phyloP scores from a whole-genome alignment of 2,113 vertebrate genomes.

The Alaudala cheleensis region DNA sequence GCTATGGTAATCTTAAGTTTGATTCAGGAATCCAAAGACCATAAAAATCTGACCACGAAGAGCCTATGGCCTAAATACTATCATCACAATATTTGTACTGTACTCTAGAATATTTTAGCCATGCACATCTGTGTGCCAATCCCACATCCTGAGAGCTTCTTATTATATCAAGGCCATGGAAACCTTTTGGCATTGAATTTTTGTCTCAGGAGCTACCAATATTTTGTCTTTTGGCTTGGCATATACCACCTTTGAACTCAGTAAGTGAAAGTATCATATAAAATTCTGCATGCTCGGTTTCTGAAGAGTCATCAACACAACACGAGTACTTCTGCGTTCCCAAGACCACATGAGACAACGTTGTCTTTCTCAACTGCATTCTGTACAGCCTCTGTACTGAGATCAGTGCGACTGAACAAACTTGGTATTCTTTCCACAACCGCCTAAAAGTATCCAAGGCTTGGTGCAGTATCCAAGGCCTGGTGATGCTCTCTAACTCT shows the following conservation, averaged over 20 bases:
- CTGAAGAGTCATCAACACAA: background rate
- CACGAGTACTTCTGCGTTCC: background rate
- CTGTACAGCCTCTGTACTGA: background rate
- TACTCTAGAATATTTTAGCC: background rate
- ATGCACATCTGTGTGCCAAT: background rate
- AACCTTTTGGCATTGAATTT: background rate
- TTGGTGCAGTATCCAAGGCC: background rate
- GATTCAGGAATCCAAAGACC: background rate
- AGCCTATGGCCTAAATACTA: background rate
- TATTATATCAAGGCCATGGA: background rate
- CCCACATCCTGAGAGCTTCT: background rate
- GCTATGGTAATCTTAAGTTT: background rate
- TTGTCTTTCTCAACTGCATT: background rate
- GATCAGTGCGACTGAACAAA: background rate
- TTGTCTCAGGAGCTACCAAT: background rate
- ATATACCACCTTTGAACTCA: background rate
- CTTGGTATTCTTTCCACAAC: background rate
- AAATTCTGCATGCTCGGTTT: background rate
- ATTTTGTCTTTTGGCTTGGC: background rate
- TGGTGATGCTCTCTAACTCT: background rate
- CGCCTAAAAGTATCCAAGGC: fast-evolving
- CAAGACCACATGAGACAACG: background rate
- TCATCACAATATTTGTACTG: fast-evolving
- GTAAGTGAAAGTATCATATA: background rate
- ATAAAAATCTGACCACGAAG: background rate